Evolutionary conservation across 2,797 vertebrate species (phyloP), one percentile per base, ranked within the genome.

Genomic region (Bradypodion pumilum): DNA sequence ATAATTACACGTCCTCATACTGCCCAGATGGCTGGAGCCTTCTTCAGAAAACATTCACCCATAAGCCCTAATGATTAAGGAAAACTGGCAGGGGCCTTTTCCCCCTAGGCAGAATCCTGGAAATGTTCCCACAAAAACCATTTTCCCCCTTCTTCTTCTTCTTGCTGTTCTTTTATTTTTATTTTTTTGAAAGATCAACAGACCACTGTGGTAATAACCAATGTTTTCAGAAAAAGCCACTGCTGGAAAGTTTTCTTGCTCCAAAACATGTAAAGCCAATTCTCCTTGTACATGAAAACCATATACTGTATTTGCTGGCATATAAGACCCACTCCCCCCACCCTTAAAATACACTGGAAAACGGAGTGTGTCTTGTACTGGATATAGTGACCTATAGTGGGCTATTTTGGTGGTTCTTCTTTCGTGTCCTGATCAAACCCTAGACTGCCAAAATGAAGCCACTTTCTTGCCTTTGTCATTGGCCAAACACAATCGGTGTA

Each of bases 51-150:
- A 86, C 91, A 90, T 91, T 91, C 88, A 89, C 85, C 86, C 70
- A 80, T 84, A 86, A 93, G 83, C 87, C 86, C 92, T 75, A 89
- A 82, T 92, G 94, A 94, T 91, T 93, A 93, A 95, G 91, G 87
- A 88, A 90, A 89, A 83, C 92, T 91, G 91, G 92, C 92, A 92
- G 90, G 90, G 91, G 91, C 92, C 93, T 85, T 91, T 56, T 59
- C 87, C 91, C 91, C 85, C 72, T 78, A 89, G 92, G 90, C 85
- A 75, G 90, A 77, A 91, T 89, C 91, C 90, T 94, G 92, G 91
- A 93, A 94, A 93, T 89, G 85, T 86, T 93, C 91, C 91, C 90
- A 74, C 91, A 91, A 94, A 56, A 94, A 93, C 92, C 92, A 80
- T 90, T 91, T 88, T 56, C 69, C 46, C 88, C 91, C 59, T 75